phyloP scores from a whole-genome alignment of 2,113 vertebrate genomes.

The Epinephelus cyanopodus region DNA sequence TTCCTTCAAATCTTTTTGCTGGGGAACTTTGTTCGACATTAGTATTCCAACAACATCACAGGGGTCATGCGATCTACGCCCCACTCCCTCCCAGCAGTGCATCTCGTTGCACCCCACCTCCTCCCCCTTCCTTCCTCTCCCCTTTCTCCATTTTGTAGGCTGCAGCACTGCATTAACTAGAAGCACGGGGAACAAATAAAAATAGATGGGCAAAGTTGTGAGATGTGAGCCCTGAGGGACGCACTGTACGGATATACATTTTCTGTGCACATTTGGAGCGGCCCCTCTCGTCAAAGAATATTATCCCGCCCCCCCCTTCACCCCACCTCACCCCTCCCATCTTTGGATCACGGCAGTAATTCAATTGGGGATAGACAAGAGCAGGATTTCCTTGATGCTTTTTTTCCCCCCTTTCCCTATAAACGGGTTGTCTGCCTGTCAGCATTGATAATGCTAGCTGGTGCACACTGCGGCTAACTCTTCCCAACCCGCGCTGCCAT shows the following conservation, averaged over 20 bases:
- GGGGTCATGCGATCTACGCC: slow-evolving; percentile 71
- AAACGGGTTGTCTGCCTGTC: slow-evolving; percentile 82
- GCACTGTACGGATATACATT: slow-evolving; percentile 72
- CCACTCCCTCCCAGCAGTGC: slow-evolving; percentile 64
- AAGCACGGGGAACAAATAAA: slow-evolving; percentile 78
- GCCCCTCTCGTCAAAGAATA: slow-evolving; percentile 75
- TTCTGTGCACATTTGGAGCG: slow-evolving; percentile 63
- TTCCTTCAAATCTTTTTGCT: slow-evolving; percentile 57
- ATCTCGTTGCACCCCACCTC: slow-evolving; percentile 10
- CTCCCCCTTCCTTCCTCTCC: slow-evolving; percentile 8
- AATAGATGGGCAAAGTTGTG: slow-evolving; percentile 81
- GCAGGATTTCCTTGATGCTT: slow-evolving; percentile 73
- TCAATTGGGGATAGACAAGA: slow-evolving; percentile 80
- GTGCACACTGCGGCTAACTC: slow-evolving; percentile 68
- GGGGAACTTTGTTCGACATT: slow-evolving; percentile 68
- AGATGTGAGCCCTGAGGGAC: slow-evolving; percentile 76
- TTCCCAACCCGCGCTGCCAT: slow-evolving; percentile 62
- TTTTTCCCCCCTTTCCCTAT: slow-evolving; percentile 57
- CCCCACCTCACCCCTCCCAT: slow-evolving; percentile 51
- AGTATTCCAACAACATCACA: slow-evolving; percentile 69
- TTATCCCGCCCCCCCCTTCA: slow-evolving; percentile 31
- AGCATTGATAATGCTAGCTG: slow-evolving; percentile 77
- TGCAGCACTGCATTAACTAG: slow-evolving; percentile 74
- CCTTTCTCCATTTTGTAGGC: slow-evolving; percentile 67
- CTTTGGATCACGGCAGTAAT: slow-evolving; percentile 75